Base-by-base conservation (phyloP, 2,113 vertebrate species). In the Lasiurus cinereus region DNA sequence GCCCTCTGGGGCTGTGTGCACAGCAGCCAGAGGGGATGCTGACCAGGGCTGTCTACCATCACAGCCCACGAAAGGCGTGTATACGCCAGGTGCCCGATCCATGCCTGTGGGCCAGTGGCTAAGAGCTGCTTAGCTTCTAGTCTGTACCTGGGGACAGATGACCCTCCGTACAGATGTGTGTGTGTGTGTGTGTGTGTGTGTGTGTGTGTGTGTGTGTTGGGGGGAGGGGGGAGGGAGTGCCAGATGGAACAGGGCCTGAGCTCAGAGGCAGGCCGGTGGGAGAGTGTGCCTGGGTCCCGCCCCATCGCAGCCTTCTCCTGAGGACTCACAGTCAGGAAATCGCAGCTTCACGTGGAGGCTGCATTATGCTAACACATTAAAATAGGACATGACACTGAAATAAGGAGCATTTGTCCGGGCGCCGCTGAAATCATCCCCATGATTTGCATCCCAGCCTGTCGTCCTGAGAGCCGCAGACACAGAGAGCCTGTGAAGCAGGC, bases 391-490 rank as follows among this genome's bases (percentile, higher is more conserved):
- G 83, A 67, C 59, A 27, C 15, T 33, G 54, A 73, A 85, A 83
- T 59, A 43, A 83, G 24, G 46, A 78, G 46, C 16, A 8, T 82
- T 36, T 86, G n/a, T 85, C 48, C 27, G 13, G 22, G 22, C 62
- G 50, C 50, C 0, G 2, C 59, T 69, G 39, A 86, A 52, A 22
- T 73, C 83, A n/a, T 12, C 15, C 46, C 0, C 0, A 22, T 0
- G 13, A 22, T 62, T 5, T 62, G 48, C 21, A 6, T 76, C n/a
- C 50, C 9, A 43, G 56, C 73, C 73, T 9, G 27, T 85, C 39
- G 6, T 24, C 16, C 4, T 15, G 73, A 56, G 0, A 72, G 43
- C 15, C 13, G 82, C 22, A 29, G 46, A 69, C 56, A 80, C 6
- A 5, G 36, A 59, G 74, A 46, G 19, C 29, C 43, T 29, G 15